Evolutionary conservation across 2,797 vertebrate genomes (phyloP).

Genomic region (Aeoliscus strigatus): DNA sequence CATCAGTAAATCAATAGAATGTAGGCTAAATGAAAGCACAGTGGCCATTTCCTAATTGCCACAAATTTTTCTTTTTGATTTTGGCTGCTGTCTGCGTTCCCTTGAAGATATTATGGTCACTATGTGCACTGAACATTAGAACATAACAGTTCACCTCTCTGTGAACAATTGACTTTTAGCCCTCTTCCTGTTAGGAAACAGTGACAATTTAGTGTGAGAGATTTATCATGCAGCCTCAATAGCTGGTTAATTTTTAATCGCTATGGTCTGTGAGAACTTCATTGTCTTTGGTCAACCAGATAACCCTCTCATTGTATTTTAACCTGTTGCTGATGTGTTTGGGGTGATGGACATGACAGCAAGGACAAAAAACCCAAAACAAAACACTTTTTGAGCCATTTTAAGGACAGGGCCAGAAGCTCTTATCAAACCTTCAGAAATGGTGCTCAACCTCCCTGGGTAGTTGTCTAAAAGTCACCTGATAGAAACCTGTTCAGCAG

Average conservation of each 20-base stretch:
- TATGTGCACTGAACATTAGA: slow-evolving; percentile 8
- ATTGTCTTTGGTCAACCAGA: not conserved
- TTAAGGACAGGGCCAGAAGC: not conserved
- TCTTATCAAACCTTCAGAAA: slow-evolving; percentile 6
- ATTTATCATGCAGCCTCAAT: slow-evolving; percentile 11
- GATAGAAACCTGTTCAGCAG: slow-evolving; percentile 10
- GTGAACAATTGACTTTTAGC: slow-evolving; percentile 13
- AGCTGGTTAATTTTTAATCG: slow-evolving; percentile 58
- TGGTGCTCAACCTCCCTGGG: not conserved
- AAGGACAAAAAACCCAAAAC: slow-evolving; percentile 16
- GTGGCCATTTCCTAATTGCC: not conserved
- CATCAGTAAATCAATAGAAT: too few relatives aligned
- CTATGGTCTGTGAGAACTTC: too few relatives aligned
- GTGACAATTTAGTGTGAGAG: slow-evolving; percentile 8
- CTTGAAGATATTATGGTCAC: not conserved
- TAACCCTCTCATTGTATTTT: slow-evolving; percentile 9
- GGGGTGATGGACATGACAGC: slow-evolving; percentile 13
- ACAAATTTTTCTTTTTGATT: not conserved
- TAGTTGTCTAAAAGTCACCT: not conserved
- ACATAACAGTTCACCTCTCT: slow-evolving; percentile 2
- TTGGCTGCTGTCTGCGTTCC: not conserved
- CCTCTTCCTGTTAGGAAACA: not conserved
- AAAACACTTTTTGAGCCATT: slow-evolving; percentile 26
- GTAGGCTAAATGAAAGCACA: not conserved
- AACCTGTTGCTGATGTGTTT: too few relatives aligned